A percentile compares a stretch with the other conserved stretches of the same genome.
Evolutionary conservation across 1,140 invertebrate genomes (phyloP).

Genomic region (Drosophila lini): DNA sequence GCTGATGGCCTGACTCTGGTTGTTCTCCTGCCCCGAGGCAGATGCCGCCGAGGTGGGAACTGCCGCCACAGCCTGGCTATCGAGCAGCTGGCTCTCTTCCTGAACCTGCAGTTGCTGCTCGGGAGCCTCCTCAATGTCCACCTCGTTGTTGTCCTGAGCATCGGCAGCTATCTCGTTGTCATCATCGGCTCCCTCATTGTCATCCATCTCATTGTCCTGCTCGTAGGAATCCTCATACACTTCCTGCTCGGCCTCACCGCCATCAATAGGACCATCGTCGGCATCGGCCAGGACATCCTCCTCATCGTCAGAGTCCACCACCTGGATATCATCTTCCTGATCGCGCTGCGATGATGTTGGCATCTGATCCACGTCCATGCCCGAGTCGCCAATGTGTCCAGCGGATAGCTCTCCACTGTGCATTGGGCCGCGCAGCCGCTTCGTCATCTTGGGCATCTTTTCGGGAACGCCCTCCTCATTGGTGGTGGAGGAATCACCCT

Average conservation of each 20-base stretch:
- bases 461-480: constrained; percentile 85
- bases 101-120: constrained; percentile 85
- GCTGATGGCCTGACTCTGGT: constrained; percentile 86
- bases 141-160: constrained; percentile 87
- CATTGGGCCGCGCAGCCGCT: constrained; percentile 80
- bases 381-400: constrained; percentile 85
- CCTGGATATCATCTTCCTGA: constrained; percentile 92
- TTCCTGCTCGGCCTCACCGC: constrained; percentile 85
- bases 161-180: constrained; percentile 54
- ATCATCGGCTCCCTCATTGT: constrained; percentile 76
- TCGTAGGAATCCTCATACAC: constrained; percentile 86
- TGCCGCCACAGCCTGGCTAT: constrained; percentile 55
- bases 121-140: constrained; percentile 88
- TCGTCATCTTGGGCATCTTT: constrained; percentile 83
- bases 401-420: constrained; percentile 66
- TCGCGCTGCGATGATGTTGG: constrained; percentile 93
- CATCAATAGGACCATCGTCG: constrained; percentile 78
- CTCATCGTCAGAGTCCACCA: constrained; percentile 88
- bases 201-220: constrained; percentile 85
- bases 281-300: constrained; percentile 85
- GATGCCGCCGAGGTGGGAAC: constrained; percentile 64
- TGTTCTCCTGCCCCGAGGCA: constrained; percentile 77
- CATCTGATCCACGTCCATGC: constrained; percentile 90
- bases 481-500: constrained; percentile 85
- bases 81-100: constrained; percentile 57